These are phyloP conservation scores for Acanthurus leucopareius DNA, from an alignment of 2,797 vertebrate species.

Conservation along the genomic window DNA sequence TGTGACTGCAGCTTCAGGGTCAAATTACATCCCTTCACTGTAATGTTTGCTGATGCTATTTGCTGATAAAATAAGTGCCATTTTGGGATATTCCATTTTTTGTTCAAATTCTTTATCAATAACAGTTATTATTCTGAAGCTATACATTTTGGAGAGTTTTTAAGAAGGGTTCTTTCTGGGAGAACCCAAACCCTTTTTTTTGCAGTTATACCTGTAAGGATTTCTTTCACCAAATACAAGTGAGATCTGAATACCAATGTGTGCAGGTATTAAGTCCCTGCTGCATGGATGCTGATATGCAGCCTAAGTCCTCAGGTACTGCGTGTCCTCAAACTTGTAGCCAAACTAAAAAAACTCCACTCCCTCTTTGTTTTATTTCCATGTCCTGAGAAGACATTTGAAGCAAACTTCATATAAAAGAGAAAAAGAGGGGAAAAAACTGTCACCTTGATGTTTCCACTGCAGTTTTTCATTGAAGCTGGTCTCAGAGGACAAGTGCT, in stretches of 20 bases:
- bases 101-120: not conserved
- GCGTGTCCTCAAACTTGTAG: slow-evolving; percentile 41
- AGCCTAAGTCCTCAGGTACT: slow-evolving; percentile 37
- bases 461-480: slow-evolving; percentile 78
- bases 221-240: slow-evolving; percentile 27
- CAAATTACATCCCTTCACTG: slow-evolving; percentile 9
- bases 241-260: slow-evolving; percentile 35
- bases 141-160: not conserved
- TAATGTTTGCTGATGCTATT: slow-evolving; percentile 5
- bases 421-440: slow-evolving; percentile 31
- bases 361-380: slow-evolving; percentile 60
- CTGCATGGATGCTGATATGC: slow-evolving; percentile 46
- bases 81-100: slow-evolving; percentile 4
- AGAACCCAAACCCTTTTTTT: slow-evolving; percentile 25
- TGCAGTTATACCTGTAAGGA: slow-evolving; percentile 32
- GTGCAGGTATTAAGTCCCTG: slow-evolving; percentile 32
- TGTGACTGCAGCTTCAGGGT: not conserved
- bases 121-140: not conserved
- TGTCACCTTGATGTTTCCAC: slow-evolving; percentile 83
- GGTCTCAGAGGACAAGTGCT: slow-evolving; percentile 81
- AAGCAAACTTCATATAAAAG: slow-evolving; percentile 73
- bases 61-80: slow-evolving; percentile 5
- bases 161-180: slow-evolving; percentile 21
- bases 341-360: slow-evolving; percentile 37
- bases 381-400: slow-evolving; percentile 65